Percentiles rank a stretch among this genome's conserved stretches.
Conservation (phyloP, 2,113 vertebrate genomes). For the Centrocercus urophasianus region DNA sequence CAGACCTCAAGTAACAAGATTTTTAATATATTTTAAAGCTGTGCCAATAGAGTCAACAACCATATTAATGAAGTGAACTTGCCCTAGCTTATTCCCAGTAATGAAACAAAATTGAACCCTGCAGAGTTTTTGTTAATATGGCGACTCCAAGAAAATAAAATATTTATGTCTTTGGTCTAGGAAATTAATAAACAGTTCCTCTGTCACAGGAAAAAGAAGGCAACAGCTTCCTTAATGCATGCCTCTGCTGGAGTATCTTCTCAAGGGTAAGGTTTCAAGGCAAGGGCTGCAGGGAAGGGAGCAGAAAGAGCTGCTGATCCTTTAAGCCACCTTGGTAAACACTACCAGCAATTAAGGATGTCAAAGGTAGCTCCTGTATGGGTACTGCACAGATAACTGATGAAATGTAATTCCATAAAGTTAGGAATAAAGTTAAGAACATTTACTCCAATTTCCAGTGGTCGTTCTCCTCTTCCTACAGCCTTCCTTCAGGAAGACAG, state of each 20-base stretch:
- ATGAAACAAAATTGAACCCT: conserved; percentile 18
- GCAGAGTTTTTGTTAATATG: background rate
- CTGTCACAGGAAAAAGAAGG: background rate
- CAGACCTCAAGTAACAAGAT: conserved; percentile 32
- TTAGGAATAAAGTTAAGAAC: background rate
- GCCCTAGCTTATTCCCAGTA: background rate
- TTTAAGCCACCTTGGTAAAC: background rate
- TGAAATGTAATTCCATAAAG: background rate
- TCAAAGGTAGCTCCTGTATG: background rate
- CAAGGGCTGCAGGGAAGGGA: background rate
- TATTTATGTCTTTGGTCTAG: conserved; percentile 53
- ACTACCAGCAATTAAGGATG: background rate
- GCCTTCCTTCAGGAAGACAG: background rate
- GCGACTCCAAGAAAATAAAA: conserved; percentile 39
- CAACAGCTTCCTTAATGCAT: background rate
- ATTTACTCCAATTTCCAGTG: background rate
- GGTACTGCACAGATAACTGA: background rate
- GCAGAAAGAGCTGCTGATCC: background rate
- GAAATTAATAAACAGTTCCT: conserved; percentile 10
- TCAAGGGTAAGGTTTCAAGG: background rate
- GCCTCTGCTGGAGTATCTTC: background rate
- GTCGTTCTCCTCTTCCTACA: background rate
- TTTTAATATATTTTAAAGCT: conserved; percentile 45
- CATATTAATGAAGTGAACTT: conserved; percentile 42
- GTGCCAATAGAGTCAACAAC: background rate